Base-by-base conservation (phyloP, 2,113 vertebrate genomes). In the Gadus macrocephalus region DNA sequence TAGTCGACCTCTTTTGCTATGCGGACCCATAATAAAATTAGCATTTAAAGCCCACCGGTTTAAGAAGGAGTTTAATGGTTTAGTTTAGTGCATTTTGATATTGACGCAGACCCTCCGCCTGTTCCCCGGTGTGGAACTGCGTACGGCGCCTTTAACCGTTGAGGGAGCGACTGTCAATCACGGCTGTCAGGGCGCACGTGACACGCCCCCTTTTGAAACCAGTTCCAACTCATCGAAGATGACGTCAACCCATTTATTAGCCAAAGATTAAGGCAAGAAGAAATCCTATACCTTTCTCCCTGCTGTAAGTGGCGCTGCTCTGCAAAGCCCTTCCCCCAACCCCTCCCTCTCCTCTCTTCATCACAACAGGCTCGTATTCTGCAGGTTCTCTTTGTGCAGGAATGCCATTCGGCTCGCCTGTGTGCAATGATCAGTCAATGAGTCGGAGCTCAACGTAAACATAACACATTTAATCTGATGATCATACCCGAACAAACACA, bases 171-270 rank as follows among this genome's bases (percentile, higher is more conserved):
- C 53, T 83, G 83, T 85, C 82, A 76, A 70, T 86, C 84, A 84
- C 35, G 15, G 15, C 67, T 75, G 69, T 75, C 74, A 77, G 27
- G 15, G 22, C 27, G 17, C 5, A 6, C 25, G 64, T 64, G 69
- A 81, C 82, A 86, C 86, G 80, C 89, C 89, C 78, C 78, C 74
- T 77, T 15, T 70, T 60, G 68, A 14, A 75, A 73, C 71, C 60
- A 17, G 42, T 25, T 69, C 67, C 58, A 69, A 63, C 76, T 70
- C 53, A 60, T 72, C 55, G 64, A 76, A 71, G 70, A 64, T 93
- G 82, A 91, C 83, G 87, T 93, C 88, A 92, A 78, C 28, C 16
- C 17, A 53, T 79, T 79, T 76, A 77, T 76, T 80, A 84, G 68
- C 80, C 42, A 14, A 72, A 75, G 67, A 66, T 16, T 35, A 69